Evolutionary conservation across 2,113 vertebrate species (phyloP).

Genomic region (Toxostoma redivivum): DNA sequence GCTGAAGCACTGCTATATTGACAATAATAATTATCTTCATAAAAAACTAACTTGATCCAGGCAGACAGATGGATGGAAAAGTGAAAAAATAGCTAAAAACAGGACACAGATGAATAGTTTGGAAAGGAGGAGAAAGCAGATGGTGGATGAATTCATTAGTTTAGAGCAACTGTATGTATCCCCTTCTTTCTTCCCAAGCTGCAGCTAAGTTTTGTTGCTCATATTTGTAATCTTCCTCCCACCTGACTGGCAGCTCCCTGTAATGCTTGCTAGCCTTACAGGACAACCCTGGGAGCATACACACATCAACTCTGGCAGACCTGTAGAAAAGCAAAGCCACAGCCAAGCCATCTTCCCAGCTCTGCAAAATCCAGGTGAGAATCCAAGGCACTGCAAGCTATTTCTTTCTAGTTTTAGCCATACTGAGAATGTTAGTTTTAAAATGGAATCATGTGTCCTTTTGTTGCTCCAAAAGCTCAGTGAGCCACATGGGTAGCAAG

Average conservation of each 20-base stretch:
- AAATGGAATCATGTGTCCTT: not conserved
- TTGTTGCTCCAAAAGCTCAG: not conserved
- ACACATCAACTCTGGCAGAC: accelerated
- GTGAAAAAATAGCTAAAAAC: constrained; percentile 4
- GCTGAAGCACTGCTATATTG: not conserved
- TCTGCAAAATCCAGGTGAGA: not conserved
- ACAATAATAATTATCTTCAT: not conserved
- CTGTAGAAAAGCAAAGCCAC: not conserved
- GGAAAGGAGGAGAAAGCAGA: constrained; percentile 22
- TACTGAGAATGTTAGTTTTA: not conserved
- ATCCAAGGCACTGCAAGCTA: not conserved
- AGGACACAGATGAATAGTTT: constrained; percentile 24
- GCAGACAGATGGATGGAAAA: constrained; percentile 39
- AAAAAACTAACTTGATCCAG: not conserved
- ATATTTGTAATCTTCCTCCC: not conserved
- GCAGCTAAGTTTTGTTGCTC: not conserved
- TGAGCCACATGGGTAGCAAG: not conserved
- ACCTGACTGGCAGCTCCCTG: not conserved
- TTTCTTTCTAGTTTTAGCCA: not conserved
- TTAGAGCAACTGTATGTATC: not conserved
- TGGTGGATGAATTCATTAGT: constrained; percentile 11
- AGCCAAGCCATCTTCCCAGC: not conserved
- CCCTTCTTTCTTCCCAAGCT: not conserved
- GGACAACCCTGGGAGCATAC: not conserved
- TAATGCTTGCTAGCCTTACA: not conserved